These are phyloP conservation scores for Iguana delicatissima DNA, from an alignment of 2,797 vertebrate species.

Conservation along the genomic window DNA sequence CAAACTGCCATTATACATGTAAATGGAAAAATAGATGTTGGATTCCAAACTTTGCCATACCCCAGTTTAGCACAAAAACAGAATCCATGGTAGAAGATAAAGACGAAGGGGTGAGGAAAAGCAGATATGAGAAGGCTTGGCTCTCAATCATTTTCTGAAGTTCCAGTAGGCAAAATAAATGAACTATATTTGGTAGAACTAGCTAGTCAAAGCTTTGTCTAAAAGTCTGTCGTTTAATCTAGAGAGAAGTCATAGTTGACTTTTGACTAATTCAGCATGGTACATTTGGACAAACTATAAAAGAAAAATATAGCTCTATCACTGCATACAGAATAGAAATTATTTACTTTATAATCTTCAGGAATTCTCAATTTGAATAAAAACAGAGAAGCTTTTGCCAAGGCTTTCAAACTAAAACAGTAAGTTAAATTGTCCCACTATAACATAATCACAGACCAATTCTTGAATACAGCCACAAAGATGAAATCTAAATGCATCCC, in stretches of 20 bases:
- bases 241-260: constrained; percentile 50
- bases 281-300: constrained; percentile 72
- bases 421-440: constrained; percentile 58
- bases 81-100: neutral
- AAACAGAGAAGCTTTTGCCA: constrained; percentile 67
- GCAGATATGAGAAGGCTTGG: neutral
- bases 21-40: neutral
- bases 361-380: constrained; percentile 71
- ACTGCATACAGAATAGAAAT: constrained; percentile 64
- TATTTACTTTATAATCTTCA: constrained; percentile 70
- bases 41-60: neutral
- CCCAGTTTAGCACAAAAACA: neutral
- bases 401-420: constrained; percentile 61
- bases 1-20: neutral
- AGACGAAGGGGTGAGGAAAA: neutral
- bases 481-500: constrained; percentile 51
- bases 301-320: constrained; percentile 67
- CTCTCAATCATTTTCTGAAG: neutral
- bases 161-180: neutral
- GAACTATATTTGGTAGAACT: neutral
- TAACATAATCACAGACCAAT: constrained; percentile 49
- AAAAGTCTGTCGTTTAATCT: neutral
- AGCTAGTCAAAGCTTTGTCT: neutral
- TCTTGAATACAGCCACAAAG: constrained; percentile 53
- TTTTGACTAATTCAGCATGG: constrained; percentile 72